Evolutionary conservation across 2,113 vertebrate species (phyloP).

Genomic region (Burhinus oedicnemus): DNA sequence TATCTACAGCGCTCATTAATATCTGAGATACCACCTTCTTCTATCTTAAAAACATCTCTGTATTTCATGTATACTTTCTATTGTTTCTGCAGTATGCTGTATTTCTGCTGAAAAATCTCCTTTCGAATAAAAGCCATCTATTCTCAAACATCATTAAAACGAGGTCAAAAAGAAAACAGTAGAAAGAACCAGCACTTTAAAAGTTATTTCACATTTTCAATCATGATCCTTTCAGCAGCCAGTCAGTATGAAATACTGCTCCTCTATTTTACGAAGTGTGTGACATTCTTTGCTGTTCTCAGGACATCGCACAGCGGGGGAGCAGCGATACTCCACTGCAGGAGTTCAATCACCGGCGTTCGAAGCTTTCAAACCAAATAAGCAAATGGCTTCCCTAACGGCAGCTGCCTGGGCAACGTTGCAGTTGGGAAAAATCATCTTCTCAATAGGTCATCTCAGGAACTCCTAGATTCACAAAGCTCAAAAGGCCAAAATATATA

Average conservation of each 20-base stretch:
- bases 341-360: not conserved
- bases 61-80: not conserved
- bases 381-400: not conserved
- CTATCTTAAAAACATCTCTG: not conserved
- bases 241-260: not conserved
- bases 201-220: not conserved
- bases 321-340: not conserved
- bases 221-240: not conserved
- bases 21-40: not conserved
- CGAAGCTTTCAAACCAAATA: not conserved
- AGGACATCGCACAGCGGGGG: not conserved
- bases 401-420: not conserved
- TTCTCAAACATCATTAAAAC: not conserved
- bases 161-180: not conserved
- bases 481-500: not conserved
- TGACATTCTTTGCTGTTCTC: not conserved
- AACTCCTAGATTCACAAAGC: not conserved
- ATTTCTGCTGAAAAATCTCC: not conserved
- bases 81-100: not conserved
- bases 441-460: not conserved
- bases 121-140: not conserved
- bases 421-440: not conserved
- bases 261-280: not conserved
- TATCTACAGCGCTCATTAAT: not conserved
- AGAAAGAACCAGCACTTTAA: not conserved